phyloP scores from a whole-genome alignment of 1,140 invertebrate genomes.

The Thalassaphorura encarpata region DNA sequence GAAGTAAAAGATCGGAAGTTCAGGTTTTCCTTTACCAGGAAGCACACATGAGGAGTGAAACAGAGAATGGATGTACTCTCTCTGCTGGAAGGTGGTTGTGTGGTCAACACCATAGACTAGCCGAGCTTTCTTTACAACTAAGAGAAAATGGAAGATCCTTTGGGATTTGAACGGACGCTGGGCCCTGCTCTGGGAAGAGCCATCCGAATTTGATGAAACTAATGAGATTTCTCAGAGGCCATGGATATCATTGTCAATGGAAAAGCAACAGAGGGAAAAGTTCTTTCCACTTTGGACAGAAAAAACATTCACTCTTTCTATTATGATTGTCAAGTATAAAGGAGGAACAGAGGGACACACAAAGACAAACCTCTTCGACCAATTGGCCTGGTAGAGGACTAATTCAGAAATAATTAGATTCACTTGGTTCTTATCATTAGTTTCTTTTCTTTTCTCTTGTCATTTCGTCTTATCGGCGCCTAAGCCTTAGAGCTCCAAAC shows the following conservation, averaged over 20 bases:
- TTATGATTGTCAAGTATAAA: constrained; percentile 10
- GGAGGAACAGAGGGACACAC: too few relatives aligned
- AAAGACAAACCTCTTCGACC: background rate
- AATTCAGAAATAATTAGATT: constrained; percentile 29
- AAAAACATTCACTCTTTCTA: constrained; percentile 10
- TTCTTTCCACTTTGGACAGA: constrained; percentile 7
- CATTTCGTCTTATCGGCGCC: too few relatives aligned
- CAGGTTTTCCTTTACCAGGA: background rate
- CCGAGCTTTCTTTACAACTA: too few relatives aligned
- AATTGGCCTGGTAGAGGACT: background rate
- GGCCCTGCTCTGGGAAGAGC: too few relatives aligned
- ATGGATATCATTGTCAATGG: background rate
- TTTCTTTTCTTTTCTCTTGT: too few relatives aligned
- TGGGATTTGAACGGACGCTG: too few relatives aligned
- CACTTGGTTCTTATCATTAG: too few relatives aligned
- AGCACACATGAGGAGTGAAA: background rate
- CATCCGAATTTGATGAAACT: constrained; percentile 28
- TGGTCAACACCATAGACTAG: too few relatives aligned
- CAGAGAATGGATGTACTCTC: background rate
- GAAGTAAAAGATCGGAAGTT: background rate
- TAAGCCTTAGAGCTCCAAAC: too few relatives aligned
- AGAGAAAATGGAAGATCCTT: too few relatives aligned
- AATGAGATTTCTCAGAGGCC: constrained; percentile 22
- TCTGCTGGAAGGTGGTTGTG: too few relatives aligned
- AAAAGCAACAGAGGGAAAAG: constrained; percentile 2